Evolutionary conservation across 2,888 invertebrate species (phyloP).

Genomic region (Papilio elwesi): DNA sequence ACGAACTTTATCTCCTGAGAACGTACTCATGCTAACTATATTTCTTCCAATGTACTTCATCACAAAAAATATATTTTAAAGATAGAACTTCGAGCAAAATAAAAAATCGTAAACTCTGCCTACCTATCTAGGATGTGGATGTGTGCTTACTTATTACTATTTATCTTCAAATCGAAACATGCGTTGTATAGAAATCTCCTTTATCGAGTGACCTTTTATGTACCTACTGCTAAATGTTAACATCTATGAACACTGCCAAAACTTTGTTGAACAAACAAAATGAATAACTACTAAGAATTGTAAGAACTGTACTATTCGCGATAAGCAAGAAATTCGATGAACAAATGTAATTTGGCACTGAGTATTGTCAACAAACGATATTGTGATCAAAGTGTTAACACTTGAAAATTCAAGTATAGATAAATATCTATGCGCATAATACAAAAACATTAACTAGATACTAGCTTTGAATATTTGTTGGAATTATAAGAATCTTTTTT

Average conservation of each 20-base stretch:
- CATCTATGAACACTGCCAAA: conserved; percentile 43
- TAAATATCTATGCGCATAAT: not conserved
- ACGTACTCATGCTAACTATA: conserved; percentile 40
- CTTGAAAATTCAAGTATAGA: too few relatives aligned
- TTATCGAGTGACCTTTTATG: conserved; percentile 56
- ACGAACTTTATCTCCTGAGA: conserved; percentile 11
- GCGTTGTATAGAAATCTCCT: conserved; percentile 54
- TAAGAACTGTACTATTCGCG: not conserved
- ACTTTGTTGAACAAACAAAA: conserved; percentile 17
- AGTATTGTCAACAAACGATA: conserved; percentile 26
- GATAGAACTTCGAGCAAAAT: not conserved
- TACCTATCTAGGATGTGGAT: not conserved
- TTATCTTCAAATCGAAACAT: conserved; percentile 54
- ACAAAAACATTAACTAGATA: conserved; percentile 32
- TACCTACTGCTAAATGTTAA: conserved; percentile 57
- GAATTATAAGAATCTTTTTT: not conserved
- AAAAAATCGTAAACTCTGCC: not conserved
- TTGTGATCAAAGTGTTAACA: conserved; percentile 16
- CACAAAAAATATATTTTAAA: not conserved
- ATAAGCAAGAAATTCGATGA: conserved; percentile 8
- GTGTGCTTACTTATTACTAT: conserved; percentile 47
- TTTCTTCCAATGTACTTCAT: not conserved
- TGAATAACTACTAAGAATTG: not conserved
- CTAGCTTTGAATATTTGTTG: not conserved
- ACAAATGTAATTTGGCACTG: conserved; percentile 8